These are phyloP conservation scores for Pionites leucogaster DNA, from an alignment of 2,113 vertebrate species.

Conservation along the genomic window DNA sequence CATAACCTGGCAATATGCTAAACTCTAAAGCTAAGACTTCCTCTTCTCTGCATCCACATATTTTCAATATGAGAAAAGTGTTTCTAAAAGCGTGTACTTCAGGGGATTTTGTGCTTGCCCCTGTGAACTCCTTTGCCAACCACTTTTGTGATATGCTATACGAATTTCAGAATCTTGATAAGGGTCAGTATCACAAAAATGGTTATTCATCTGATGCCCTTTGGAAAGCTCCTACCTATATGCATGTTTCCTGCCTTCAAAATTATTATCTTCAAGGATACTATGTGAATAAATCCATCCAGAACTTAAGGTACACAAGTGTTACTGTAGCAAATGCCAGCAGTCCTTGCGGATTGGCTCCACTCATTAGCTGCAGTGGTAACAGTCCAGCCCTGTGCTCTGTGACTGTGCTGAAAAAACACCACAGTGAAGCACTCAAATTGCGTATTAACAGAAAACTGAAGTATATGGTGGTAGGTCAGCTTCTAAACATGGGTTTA, in stretches of 20 bases:
- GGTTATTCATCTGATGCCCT: background rate
- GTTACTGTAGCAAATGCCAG: background rate
- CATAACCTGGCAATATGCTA: background rate
- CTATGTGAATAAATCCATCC: background rate
- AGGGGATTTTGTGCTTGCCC: background rate
- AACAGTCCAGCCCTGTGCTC: background rate
- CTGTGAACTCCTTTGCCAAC: background rate
- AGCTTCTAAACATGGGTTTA: conserved; percentile 1
- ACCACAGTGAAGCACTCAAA: background rate
- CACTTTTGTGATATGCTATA: background rate
- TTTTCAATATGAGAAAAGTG: background rate
- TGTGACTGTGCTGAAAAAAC: background rate
- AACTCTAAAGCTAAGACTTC: background rate
- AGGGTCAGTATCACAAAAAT: background rate
- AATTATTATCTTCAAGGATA: background rate
- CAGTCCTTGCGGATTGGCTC: background rate
- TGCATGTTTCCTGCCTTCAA: background rate
- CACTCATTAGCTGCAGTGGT: background rate
- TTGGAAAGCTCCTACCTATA: background rate
- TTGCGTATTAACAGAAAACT: background rate
- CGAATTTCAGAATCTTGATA: background rate
- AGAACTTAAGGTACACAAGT: background rate
- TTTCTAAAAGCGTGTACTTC: background rate
- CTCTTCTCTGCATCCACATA: background rate
- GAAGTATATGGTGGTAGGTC: background rate